These are phyloP conservation scores for Erpornis zantholeuca DNA, from an alignment of 2,113 vertebrate genomes.

Conservation along the genomic window DNA sequence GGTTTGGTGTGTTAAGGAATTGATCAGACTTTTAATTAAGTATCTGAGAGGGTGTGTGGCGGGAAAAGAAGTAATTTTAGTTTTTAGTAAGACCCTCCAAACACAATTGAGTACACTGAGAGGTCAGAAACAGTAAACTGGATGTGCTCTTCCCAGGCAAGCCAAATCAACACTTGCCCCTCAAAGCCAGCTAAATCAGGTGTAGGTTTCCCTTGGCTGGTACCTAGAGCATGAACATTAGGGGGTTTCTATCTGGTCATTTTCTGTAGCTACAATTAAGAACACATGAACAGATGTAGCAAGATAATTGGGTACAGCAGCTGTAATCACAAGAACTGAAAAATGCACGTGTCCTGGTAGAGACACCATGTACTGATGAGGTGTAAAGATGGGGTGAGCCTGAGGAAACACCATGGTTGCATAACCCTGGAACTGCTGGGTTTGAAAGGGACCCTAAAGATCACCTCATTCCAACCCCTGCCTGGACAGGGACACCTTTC, in stretches of 20 bases:
- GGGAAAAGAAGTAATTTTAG: background rate
- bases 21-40: background rate
- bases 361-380: background rate
- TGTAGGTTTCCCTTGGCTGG: background rate
- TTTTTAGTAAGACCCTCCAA: background rate
- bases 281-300: background rate
- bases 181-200: background rate
- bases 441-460: background rate
- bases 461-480: background rate
- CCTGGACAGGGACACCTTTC: background rate
- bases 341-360: background rate
- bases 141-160: background rate
- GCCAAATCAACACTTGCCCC: background rate
- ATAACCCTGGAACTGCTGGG: background rate
- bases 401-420: background rate
- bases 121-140: background rate
- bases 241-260: background rate
- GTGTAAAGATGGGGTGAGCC: background rate
- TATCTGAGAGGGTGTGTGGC: fast-evolving
- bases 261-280: background rate
- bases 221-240: background rate
- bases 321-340: background rate
- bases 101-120: background rate
- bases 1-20: background rate
- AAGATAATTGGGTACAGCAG: background rate